phyloP scores from a whole-genome alignment of 2,797 vertebrate genomes.

The Alauda arvensis region DNA sequence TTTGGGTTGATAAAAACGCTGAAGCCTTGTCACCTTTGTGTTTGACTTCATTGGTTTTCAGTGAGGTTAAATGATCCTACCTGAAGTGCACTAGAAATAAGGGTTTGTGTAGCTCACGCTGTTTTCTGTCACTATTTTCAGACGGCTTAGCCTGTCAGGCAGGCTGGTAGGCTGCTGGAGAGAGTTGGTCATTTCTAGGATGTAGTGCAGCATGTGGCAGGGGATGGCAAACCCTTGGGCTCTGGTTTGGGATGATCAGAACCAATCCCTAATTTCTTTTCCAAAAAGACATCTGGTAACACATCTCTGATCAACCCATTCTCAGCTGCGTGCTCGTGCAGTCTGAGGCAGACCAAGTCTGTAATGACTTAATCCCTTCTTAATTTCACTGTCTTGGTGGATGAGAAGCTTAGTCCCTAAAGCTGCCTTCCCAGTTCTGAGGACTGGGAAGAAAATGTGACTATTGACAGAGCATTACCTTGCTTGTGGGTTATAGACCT shows the following conservation, averaged over 20 bases:
- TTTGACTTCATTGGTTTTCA: neutral
- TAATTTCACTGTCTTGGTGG: neutral
- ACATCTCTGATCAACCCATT: neutral
- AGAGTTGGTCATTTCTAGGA: neutral
- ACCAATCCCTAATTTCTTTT: neutral
- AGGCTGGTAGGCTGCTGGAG: neutral
- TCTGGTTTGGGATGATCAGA: accelerated
- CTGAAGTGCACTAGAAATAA: neutral
- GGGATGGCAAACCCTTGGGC: neutral
- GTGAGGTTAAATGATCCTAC: neutral
- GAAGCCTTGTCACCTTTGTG: neutral
- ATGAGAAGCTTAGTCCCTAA: neutral
- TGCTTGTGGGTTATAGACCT: neutral
- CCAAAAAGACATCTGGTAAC: neutral
- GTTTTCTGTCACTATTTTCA: neutral
- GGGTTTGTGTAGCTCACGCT: neutral
- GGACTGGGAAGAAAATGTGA: neutral
- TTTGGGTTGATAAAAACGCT: neutral
- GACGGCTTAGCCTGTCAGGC: neutral
- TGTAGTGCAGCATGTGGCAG: neutral
- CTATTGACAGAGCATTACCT: neutral
- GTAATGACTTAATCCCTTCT: neutral
- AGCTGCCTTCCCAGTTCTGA: neutral
- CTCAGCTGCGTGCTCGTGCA: accelerated
- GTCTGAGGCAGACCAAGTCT: neutral